phyloP scores from a whole-genome alignment of 2,113 vertebrate genomes.

The Chiloscyllium plagiosum region DNA sequence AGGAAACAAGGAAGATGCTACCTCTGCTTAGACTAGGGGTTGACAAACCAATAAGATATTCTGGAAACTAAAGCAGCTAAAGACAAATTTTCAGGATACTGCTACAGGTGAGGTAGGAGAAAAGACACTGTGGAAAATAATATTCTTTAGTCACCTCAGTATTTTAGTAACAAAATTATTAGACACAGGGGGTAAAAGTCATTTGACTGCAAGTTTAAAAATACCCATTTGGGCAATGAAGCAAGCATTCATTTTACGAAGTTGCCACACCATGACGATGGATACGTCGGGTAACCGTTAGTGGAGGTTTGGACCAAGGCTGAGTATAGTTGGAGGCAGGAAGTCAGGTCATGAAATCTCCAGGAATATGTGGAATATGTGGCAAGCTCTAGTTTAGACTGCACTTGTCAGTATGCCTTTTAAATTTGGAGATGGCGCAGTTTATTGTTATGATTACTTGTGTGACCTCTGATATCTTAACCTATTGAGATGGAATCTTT shows the following conservation, averaged over 20 bases:
- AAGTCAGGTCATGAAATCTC: not conserved
- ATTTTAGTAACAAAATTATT: not conserved
- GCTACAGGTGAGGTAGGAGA: not conserved
- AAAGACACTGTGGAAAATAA: not conserved
- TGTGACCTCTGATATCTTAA: not conserved
- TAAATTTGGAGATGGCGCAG: not conserved
- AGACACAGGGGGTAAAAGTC: not conserved
- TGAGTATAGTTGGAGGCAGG: not conserved
- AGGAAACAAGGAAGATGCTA: not conserved
- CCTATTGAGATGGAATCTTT: not conserved
- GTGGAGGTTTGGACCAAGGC: not conserved
- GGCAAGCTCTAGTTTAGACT: not conserved
- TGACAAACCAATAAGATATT: not conserved
- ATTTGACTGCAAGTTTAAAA: not conserved
- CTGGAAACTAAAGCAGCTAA: not conserved
- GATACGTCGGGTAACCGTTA: not conserved
- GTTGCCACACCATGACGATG: not conserved
- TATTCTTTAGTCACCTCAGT: not conserved
- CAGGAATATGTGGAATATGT: not conserved
- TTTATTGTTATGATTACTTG: not conserved
- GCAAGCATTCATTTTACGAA: not conserved
- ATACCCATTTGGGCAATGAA: not conserved
- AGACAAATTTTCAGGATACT: not conserved
- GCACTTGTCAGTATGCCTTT: not conserved
- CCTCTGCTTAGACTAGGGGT: not conserved